phyloP scores from a whole-genome alignment of 2,113 vertebrate species.

The Dryoscopus gambensis region DNA sequence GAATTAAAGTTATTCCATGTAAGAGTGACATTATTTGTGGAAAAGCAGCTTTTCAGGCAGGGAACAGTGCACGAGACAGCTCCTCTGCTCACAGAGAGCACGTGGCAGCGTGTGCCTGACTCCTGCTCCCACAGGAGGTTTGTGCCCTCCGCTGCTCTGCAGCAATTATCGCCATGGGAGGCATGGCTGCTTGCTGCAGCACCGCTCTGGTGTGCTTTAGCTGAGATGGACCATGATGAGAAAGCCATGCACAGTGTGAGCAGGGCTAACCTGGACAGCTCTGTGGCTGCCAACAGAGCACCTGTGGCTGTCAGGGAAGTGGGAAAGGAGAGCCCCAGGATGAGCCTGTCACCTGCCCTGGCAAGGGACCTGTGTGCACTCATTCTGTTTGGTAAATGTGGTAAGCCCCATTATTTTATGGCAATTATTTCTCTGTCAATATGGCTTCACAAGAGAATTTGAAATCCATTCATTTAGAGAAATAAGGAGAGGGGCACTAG shows the following conservation, averaged over 20 bases:
- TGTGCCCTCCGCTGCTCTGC: neutral
- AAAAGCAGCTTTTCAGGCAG: neutral
- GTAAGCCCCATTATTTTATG: neutral
- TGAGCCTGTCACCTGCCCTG: neutral
- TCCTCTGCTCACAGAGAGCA: neutral
- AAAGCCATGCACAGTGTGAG: neutral
- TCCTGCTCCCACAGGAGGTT: rapidly evolving
- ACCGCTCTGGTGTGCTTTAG: neutral
- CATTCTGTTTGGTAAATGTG: neutral
- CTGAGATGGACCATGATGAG: too few relatives aligned
- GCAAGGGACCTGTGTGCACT: neutral
- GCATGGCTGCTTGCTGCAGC: neutral
- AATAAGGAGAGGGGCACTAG: neutral
- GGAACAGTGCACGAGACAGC: neutral
- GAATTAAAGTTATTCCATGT: neutral
- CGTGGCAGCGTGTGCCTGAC: rapidly evolving
- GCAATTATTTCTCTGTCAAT: neutral
- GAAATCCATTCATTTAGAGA: neutral
- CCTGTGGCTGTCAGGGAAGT: rapidly evolving
- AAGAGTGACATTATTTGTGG: neutral
- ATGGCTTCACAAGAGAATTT: neutral
- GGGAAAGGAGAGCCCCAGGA: neutral
- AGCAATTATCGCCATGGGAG: rapidly evolving
- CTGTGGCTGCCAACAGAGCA: neutral
- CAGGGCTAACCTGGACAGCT: rapidly evolving